Conservation (phyloP, 2,797 vertebrate genomes). For the Dicrostonyx torquatus region DNA sequence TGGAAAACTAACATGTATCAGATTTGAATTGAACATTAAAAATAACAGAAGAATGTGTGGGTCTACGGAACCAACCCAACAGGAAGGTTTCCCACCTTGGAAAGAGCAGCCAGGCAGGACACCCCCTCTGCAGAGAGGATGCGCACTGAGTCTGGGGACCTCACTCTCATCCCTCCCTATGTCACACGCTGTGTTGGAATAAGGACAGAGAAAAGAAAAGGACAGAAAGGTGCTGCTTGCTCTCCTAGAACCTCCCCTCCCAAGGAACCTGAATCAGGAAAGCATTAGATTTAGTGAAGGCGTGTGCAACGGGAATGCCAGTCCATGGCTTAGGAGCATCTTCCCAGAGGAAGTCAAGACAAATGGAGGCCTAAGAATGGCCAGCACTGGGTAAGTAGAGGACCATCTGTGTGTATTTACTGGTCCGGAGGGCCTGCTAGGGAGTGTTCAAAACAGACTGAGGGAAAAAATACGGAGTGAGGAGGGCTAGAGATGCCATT, state of each 20-base stretch:
- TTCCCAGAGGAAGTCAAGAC: background rate
- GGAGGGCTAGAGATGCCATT: background rate
- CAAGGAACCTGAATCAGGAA: background rate
- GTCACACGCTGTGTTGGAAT: background rate
- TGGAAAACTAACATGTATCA: slow-evolving; percentile 12
- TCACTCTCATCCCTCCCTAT: background rate
- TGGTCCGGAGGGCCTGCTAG: background rate
- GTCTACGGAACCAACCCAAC: background rate
- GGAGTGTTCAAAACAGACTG: background rate
- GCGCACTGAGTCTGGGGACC: background rate
- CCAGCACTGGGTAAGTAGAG: background rate
- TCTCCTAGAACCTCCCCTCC: background rate
- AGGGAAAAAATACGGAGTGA: background rate
- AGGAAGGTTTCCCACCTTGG: background rate
- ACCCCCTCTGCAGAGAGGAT: background rate
- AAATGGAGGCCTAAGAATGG: background rate
- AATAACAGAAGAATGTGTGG: background rate
- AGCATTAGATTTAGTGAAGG: background rate
- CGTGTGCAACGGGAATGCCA: background rate
- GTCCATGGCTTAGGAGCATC: background rate
- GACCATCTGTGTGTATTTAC: background rate
- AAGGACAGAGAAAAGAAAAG: background rate
- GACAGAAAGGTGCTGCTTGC: background rate
- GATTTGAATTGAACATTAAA: slow-evolving; percentile 49
- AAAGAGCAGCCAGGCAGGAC: background rate